These are phyloP conservation scores for Bombylius discolor DNA, from an alignment of 2,888 invertebrate genomes.

Conservation along the genomic window DNA sequence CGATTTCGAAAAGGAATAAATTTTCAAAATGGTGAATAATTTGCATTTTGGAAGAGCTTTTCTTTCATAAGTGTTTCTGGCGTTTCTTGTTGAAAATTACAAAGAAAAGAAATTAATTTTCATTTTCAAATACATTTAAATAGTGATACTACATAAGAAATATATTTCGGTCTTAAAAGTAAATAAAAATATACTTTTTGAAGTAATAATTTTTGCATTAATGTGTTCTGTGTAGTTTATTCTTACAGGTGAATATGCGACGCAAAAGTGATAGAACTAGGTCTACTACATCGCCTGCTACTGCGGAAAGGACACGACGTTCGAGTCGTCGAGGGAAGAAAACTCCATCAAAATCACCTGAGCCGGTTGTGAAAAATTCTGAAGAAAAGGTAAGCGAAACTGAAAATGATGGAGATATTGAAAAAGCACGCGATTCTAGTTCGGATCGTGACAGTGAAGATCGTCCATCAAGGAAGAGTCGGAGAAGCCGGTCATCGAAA, in stretches of 20 bases:
- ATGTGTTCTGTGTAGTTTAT: not conserved
- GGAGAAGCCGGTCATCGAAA: not conserved
- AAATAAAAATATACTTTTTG: too few relatives aligned
- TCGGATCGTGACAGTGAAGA: constrained; percentile 13
- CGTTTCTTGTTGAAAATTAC: too few relatives aligned
- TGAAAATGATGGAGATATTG: constrained; percentile 12
- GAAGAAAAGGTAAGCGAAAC: constrained; percentile 17
- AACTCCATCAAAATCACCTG: constrained; percentile 36
- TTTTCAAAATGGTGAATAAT: too few relatives aligned
- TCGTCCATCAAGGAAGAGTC: constrained; percentile 4
- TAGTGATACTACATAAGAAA: too few relatives aligned
- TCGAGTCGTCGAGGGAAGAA: constrained; percentile 37
- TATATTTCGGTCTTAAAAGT: too few relatives aligned
- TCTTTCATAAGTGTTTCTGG: too few relatives aligned
- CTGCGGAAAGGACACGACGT: constrained; percentile 32
- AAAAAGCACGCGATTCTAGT: constrained; percentile 14
- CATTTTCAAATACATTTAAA: too few relatives aligned
- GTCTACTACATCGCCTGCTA: constrained; percentile 50
- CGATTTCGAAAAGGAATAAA: too few relatives aligned
- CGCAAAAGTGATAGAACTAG: constrained; percentile 61
- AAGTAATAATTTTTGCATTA: not conserved
- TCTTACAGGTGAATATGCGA: constrained; percentile 42
- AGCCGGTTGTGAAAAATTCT: constrained; percentile 23
- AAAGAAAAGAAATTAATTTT: too few relatives aligned
- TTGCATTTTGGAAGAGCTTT: too few relatives aligned